These are phyloP conservation scores for Pheosia tremula DNA, from an alignment of 2,888 invertebrate species.

Conservation along the genomic window DNA sequence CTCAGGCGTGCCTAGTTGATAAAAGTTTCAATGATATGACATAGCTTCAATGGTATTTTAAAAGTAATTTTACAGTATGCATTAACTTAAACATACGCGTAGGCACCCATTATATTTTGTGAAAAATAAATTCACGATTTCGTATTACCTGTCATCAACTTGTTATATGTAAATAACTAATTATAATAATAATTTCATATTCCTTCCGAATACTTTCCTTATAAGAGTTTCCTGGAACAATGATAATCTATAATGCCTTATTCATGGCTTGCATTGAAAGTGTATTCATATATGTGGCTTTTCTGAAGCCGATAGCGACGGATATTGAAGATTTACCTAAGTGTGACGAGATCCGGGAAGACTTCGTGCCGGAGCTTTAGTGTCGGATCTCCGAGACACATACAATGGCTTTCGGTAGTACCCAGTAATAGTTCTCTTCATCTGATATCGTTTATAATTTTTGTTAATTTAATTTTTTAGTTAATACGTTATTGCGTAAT, in stretches of 20 bases:
- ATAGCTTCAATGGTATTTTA: no score
- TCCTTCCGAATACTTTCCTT: constrained; percentile 5
- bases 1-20: no score
- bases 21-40: no score
- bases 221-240: constrained; percentile 23
- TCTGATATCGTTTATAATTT: constrained; percentile 40
- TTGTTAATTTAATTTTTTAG: constrained; percentile 13
- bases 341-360: constrained; percentile 72
- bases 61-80: no score
- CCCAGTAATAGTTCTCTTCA: constrained; percentile 64
- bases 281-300: constrained; percentile 55
- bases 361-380: constrained; percentile 66
- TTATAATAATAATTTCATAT: constrained; percentile 23
- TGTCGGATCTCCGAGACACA: constrained; percentile 54
- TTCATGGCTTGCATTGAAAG: constrained; percentile 40
- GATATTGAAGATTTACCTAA: constrained; percentile 80
- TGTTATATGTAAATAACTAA: constrained; percentile 16
- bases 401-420: constrained; percentile 61
- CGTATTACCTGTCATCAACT: background rate
- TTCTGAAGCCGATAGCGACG: constrained; percentile 65
- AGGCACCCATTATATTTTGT: no score
- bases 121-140: constrained; percentile 11
- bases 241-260: constrained; percentile 31
- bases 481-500: no score
- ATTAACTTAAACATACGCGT: no score